A percentile compares a stretch with the other conserved stretches of the same genome.
These are phyloP conservation scores for Meloidogyne hapla DNA, from an alignment of 1,140 invertebrate genomes.

Conservation along the genomic window DNA sequence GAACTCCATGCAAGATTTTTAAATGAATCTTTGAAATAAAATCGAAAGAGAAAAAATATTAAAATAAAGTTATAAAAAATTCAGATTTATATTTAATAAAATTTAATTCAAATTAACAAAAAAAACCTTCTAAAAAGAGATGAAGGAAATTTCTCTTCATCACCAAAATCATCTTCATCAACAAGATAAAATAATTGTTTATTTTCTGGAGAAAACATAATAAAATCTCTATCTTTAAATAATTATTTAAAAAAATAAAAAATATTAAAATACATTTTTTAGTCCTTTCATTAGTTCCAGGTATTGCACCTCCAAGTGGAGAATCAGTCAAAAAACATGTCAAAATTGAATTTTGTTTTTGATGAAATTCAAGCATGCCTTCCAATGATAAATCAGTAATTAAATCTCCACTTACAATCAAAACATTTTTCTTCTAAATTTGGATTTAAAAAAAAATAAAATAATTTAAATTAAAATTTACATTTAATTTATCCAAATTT, in stretches of 20 bases:
- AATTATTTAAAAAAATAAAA: not conserved
- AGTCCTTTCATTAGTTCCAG: conserved; percentile 40
- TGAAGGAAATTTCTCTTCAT: conserved; percentile 26
- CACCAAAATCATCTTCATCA: conserved; percentile 51
- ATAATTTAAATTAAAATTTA: not conserved
- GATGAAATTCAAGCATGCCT: conserved; percentile 42
- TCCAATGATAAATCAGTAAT: conserved; percentile 44
- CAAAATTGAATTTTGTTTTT: conserved; percentile 34
- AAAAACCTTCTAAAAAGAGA: conserved; percentile 27
- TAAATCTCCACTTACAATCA: conserved; percentile 45
- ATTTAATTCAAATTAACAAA: not conserved
- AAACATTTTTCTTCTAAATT: conserved; percentile 43
- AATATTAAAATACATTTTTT: conserved; percentile 35
- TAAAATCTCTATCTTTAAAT: conserved; percentile 46
- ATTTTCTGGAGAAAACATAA: conserved; percentile 31
- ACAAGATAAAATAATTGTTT: conserved; percentile 42
- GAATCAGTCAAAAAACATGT: conserved; percentile 45
- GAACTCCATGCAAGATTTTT: too few relatives aligned
- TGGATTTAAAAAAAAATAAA: too few relatives aligned
- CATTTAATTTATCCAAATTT: conserved; percentile 33
- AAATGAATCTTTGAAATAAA: too few relatives aligned
- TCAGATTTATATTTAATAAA: too few relatives aligned
- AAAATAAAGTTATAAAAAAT: too few relatives aligned
- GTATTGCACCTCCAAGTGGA: conserved; percentile 29
- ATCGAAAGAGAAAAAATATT: too few relatives aligned